phyloP scores from a whole-genome alignment of 2,888 invertebrate species.

The Melanophora roralis region DNA sequence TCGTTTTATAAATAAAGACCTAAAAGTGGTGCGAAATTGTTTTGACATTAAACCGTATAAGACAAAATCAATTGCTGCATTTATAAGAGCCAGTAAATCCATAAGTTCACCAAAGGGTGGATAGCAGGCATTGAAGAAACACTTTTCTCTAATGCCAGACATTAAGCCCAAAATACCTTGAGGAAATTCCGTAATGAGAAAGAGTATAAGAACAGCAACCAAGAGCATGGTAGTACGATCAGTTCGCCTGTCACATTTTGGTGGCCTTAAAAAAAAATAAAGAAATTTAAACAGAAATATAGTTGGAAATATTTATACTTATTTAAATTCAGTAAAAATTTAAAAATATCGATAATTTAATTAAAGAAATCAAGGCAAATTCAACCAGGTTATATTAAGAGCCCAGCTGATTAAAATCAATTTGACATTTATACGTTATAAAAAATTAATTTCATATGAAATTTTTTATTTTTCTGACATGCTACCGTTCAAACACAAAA shows the following conservation, averaged over 20 bases:
- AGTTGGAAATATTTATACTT: too few relatives aligned
- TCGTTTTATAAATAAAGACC: conserved; percentile 83
- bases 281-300: too few relatives aligned
- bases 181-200: conserved; percentile 92
- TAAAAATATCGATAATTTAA: too few relatives aligned
- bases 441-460: too few relatives aligned
- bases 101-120: conserved; percentile 89
- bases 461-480: too few relatives aligned
- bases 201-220: conserved; percentile 89
- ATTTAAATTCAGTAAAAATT: too few relatives aligned
- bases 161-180: conserved; percentile 86
- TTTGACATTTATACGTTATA: too few relatives aligned
- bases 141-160: conserved; percentile 82
- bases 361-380: too few relatives aligned
- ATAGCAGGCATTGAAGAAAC: conserved; percentile 89
- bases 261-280: conserved; percentile 64
- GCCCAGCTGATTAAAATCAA: too few relatives aligned
- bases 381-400: too few relatives aligned
- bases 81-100: conserved; percentile 92
- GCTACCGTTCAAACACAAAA: too few relatives aligned
- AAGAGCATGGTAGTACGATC: conserved; percentile 94
- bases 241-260: conserved; percentile 84
- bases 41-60: conserved; percentile 96
- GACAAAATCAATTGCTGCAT: conserved; percentile 95
- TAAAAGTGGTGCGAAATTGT: conserved; percentile 91